Conservation (phyloP, 1,140 invertebrate species). For the Pachypeltis micranthus region DNA sequence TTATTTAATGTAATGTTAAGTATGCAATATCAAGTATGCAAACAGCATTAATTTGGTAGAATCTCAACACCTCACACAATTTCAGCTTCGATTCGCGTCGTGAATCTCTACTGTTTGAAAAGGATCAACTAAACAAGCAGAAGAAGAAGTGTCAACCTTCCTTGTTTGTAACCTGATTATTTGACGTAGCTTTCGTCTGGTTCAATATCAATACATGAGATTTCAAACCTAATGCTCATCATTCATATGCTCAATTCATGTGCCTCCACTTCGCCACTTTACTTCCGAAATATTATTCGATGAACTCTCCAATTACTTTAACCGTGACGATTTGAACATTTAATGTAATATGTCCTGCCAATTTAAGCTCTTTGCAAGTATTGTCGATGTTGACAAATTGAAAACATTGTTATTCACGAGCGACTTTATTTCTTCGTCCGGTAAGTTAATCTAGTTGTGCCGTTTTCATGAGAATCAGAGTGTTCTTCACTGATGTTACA, state of each 20-base stretch:
- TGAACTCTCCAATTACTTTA: background rate
- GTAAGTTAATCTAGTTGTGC: background rate
- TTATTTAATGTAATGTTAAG: too few species aligned
- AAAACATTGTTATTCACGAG: conserved; percentile 20
- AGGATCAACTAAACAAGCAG: too few species aligned
- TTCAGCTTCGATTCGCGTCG: too few species aligned
- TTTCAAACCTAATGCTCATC: background rate
- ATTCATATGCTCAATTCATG: background rate
- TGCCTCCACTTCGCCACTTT: background rate
- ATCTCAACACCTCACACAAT: too few species aligned
- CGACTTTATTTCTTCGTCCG: conserved; percentile 1
- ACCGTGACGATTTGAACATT: background rate
- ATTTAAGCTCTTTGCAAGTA: conserved; percentile 21
- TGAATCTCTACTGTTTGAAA: too few species aligned
- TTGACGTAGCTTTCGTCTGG: background rate
- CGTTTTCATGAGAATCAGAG: background rate
- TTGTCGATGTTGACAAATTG: conserved; percentile 23
- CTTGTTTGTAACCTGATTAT: background rate
- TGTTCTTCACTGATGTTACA: background rate
- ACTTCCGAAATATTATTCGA: background rate
- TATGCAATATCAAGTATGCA: too few species aligned
- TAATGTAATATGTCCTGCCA: conserved; percentile 20
- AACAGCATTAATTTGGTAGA: too few species aligned
- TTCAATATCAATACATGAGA: background rate
- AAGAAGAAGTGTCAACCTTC: too few species aligned